Base-by-base conservation (phyloP, 2,888 invertebrate species). In the Tuberolachnus salignus region DNA sequence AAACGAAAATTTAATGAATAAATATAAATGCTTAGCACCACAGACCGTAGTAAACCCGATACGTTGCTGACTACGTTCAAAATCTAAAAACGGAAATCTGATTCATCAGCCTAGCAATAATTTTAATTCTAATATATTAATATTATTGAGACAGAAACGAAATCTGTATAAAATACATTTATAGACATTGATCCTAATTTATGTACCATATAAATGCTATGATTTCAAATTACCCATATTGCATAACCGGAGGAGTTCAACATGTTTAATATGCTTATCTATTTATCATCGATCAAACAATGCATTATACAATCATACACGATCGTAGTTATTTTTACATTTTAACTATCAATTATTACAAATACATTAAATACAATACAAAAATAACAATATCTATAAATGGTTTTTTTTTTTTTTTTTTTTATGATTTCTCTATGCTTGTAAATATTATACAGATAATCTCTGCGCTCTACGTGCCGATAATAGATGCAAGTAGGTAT, bases 241-340 rank as follows among this genome's bases (percentile, higher is more conserved):
- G 66, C 74, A 55, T 75, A 75, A 75, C 19, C 49, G 57, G 67
- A 64, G 44, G 19, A 57, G n/a, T 46, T 46, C 23, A 23, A 9
- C 64, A 74, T n/a, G 1, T 42, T 64, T 64, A n/a, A n/a, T n/a
- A n/a, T 42, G 1, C 13, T 61, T 23, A n/a, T 64, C 44, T 51
- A 44, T 19, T 8, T 13, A 11, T 11, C 23, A n/a, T 23, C 21
- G 42, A 44, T 70, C 64, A 44, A 51, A 64, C 42, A 64, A 53
- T 44, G 23, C 1, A 44, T 14, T 49, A 3, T 51, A 51, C 14
- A 21, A 3, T 14, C 14, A 8, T 42, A 4, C 23, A 42, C 46
- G 44, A 61, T 49, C 4, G 42, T 11, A 10, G 19, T 72, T 61
- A 72, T 61, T 72, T 72, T n/a, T 61, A 71, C 14, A 44, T 13